These are phyloP conservation scores for Poecilia gillii DNA, from an alignment of 2,797 vertebrate species.

Conservation along the genomic window DNA sequence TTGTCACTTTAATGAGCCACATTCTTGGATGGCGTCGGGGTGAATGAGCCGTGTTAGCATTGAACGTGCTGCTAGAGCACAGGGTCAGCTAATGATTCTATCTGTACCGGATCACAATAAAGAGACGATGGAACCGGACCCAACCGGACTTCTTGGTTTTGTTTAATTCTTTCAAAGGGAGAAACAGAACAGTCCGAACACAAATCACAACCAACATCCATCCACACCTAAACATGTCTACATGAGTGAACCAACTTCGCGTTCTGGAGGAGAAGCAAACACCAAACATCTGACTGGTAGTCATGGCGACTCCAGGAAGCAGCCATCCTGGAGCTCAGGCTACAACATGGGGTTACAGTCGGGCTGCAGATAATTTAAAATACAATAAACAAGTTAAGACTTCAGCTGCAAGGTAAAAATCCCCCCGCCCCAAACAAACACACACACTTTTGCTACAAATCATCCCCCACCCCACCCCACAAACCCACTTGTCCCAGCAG, in stretches of 20 bases:
- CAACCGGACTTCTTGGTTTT: slow-evolving; percentile 36
- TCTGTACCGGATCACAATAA: slow-evolving; percentile 54
- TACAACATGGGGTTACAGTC: slow-evolving; percentile 78
- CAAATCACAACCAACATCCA: slow-evolving; percentile 61
- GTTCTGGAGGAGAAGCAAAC: slow-evolving; percentile 39
- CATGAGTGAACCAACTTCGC: slow-evolving; percentile 42
- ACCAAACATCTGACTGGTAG: slow-evolving; percentile 30
- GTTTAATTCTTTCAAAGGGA: slow-evolving; percentile 60
- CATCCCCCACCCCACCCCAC: slow-evolving; percentile 62
- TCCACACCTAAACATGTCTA: slow-evolving; percentile 57
- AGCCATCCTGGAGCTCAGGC: slow-evolving; percentile 61
- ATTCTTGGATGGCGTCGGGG: slow-evolving; percentile 44
- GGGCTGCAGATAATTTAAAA: slow-evolving; percentile 86
- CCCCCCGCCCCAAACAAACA: slow-evolving; percentile 71
- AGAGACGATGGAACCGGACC: slow-evolving; percentile 3
- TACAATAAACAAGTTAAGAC: slow-evolving; percentile 78
- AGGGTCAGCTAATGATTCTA: neutral
- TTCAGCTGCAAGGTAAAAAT: slow-evolving; percentile 84
- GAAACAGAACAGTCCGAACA: slow-evolving; percentile 60
- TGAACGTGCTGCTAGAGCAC: slow-evolving; percentile 38
- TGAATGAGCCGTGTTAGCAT: slow-evolving; percentile 14
- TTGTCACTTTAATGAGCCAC: slow-evolving; percentile 74
- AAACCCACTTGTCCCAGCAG: neutral
- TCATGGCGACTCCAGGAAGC: slow-evolving; percentile 26
- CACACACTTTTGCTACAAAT: slow-evolving; percentile 1